Evolutionary conservation across 2,113 vertebrate species (phyloP).

Genomic region (Brachionichthys hirsutus): DNA sequence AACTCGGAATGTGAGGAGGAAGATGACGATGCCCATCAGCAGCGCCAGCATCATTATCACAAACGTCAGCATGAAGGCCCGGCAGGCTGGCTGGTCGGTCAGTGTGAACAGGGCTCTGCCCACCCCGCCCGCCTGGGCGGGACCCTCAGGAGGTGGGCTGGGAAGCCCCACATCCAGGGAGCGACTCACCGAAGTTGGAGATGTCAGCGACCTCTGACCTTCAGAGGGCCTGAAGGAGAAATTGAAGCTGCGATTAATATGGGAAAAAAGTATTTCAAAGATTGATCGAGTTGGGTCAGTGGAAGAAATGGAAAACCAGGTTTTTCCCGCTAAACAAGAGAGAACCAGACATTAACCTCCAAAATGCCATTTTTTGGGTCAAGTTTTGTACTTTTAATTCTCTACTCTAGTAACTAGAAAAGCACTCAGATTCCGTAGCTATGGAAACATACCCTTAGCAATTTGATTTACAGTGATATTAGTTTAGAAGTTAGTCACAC

Average conservation of each 20-base stretch:
- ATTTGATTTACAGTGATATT: no score
- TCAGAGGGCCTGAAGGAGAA: conserved; percentile 29
- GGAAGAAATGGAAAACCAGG: no score
- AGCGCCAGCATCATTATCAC: conserved; percentile 63
- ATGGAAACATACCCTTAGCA: no score
- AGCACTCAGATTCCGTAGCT: no score
- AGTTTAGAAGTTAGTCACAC: no score
- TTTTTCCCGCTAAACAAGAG: no score
- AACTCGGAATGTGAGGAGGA: neutral
- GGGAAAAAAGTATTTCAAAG: no score
- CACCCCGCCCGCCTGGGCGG: accelerated
- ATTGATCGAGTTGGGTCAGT: no score
- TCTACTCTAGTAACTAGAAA: no score
- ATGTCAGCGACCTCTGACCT: conserved; percentile 11
- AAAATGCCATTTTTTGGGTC: no score
- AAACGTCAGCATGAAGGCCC: conserved; percentile 45
- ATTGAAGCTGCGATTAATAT: neutral
- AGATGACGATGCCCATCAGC: conserved; percentile 58
- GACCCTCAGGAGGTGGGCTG: neutral
- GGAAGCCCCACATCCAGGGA: conserved; percentile 73
- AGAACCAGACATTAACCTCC: no score
- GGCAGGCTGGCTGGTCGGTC: conserved; percentile 41
- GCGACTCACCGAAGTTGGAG: conserved; percentile 23
- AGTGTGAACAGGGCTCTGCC: conserved; percentile 32
- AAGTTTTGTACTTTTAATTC: no score